Conservation (phyloP, 2,113 vertebrate genomes). For the Cyanistes caeruleus region DNA sequence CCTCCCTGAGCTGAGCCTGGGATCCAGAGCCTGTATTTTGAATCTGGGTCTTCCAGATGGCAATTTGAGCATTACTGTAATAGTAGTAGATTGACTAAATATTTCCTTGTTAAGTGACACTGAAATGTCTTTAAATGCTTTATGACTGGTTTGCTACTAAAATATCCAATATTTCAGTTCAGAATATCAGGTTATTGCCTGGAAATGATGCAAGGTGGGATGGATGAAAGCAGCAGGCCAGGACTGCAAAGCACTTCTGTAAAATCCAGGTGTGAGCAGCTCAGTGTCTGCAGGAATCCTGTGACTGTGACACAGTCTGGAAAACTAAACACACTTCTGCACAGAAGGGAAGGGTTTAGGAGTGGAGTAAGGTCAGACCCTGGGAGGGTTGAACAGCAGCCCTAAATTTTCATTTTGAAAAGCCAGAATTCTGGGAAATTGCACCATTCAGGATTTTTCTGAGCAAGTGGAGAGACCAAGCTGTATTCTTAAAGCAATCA, state of each 20-base stretch:
- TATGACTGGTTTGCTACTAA: constrained; percentile 7
- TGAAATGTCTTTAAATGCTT: constrained; percentile 49
- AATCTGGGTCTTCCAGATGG: constrained; percentile 58
- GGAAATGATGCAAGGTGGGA: constrained; percentile 50
- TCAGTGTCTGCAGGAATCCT: not conserved
- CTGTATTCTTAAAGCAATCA: not conserved
- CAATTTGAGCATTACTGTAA: constrained; percentile 15
- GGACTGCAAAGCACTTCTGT: not conserved
- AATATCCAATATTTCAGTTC: not conserved
- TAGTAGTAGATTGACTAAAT: constrained; percentile 42
- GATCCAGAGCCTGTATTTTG: constrained; percentile 38
- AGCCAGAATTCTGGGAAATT: not conserved
- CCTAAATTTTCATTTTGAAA: not conserved
- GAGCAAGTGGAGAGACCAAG: not conserved
- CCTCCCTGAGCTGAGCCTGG: constrained; percentile 36
- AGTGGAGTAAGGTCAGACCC: not conserved
- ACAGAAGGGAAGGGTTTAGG: not conserved
- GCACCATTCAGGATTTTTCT: not conserved
- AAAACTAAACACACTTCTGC: not conserved
- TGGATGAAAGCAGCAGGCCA: constrained; percentile 33
- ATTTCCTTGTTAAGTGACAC: constrained; percentile 60
- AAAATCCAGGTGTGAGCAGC: not conserved
- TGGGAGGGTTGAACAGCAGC: not conserved
- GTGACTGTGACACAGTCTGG: not conserved
- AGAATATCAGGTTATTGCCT: constrained; percentile 48